phyloP scores from a whole-genome alignment of 2,888 invertebrate genomes.

The Metopia argyrocephala region DNA sequence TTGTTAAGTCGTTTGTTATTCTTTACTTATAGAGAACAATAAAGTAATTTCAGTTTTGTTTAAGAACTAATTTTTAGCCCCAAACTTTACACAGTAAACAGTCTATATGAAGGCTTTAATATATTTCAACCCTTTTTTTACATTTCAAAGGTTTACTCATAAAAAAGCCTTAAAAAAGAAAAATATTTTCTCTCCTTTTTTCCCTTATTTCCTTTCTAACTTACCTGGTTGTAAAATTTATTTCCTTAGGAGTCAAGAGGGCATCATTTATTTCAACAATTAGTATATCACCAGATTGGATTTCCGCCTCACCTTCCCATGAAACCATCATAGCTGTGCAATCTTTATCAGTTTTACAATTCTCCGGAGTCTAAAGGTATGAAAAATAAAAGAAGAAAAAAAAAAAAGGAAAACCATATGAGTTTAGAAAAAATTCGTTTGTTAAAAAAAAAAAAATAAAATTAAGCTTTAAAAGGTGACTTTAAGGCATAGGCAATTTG shows the following conservation, averaged over 20 bases:
- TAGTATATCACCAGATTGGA: conserved; percentile 86
- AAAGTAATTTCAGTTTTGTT: no score
- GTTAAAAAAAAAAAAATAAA: neutral
- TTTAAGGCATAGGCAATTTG: neutral
- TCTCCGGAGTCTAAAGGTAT: conserved; percentile 74
- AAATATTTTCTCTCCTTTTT: neutral
- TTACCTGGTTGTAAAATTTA: conserved; percentile 72
- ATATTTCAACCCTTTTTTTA: no score
- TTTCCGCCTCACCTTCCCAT: conserved; percentile 84
- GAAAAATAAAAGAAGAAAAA: conserved; percentile 45
- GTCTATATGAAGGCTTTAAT: no score
- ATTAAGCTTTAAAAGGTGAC: neutral
- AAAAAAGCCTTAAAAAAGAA: neutral
- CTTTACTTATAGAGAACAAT: no score
- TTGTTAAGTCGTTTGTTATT: no score
- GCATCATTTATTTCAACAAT: conserved; percentile 85
- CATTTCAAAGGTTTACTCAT: no score
- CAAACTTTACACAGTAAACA: no score
- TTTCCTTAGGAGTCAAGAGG: conserved; percentile 78
- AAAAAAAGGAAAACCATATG: neutral
- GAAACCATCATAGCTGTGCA: conserved; percentile 82
- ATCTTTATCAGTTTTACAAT: conserved; percentile 78
- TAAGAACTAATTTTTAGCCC: no score
- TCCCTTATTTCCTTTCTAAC: conserved; percentile 2
- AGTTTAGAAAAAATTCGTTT: neutral